A percentile compares a stretch with the other conserved stretches of the same genome.
Evolutionary conservation across 2,113 vertebrate genomes (phyloP).

Genomic region (Chiloscyllium plagiosum): DNA sequence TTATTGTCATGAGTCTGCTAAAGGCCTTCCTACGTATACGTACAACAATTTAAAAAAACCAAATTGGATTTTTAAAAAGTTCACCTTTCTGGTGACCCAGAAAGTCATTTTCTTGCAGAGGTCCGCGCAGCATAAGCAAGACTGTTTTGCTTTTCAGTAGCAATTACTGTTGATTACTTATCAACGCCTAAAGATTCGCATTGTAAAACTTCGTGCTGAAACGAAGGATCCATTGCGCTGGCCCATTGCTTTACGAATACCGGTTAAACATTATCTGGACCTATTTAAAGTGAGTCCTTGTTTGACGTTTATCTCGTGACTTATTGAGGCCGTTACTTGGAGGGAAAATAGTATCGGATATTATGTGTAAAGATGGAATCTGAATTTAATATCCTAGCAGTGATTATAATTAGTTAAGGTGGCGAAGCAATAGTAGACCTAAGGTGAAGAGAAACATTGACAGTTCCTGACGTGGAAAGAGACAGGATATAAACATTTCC

Average conservation of each 20-base stretch:
- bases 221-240: conserved; percentile 26
- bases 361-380: not conserved
- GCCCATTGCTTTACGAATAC: conserved; percentile 24
- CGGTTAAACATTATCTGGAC: conserved; percentile 25
- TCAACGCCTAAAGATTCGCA: conserved; percentile 33
- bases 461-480: not conserved
- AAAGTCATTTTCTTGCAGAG: conserved; percentile 28
- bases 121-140: not conserved
- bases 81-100: conserved; percentile 34
- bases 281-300: conserved; percentile 30
- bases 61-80: conserved; percentile 30
- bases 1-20: conserved; percentile 25
- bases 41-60: conserved; percentile 30
- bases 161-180: conserved; percentile 29
- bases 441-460: not conserved
- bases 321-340: not conserved
- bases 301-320: conserved; percentile 11
- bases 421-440: not conserved
- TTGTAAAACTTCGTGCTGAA: conserved; percentile 18
- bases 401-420: not conserved
- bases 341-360: not conserved
- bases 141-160: conserved; percentile 13
- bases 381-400: not conserved
- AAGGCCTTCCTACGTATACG: conserved; percentile 12
- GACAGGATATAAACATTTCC: not conserved